Base-by-base conservation (phyloP, 2,113 vertebrate species). In the Barnardius zonarius region DNA sequence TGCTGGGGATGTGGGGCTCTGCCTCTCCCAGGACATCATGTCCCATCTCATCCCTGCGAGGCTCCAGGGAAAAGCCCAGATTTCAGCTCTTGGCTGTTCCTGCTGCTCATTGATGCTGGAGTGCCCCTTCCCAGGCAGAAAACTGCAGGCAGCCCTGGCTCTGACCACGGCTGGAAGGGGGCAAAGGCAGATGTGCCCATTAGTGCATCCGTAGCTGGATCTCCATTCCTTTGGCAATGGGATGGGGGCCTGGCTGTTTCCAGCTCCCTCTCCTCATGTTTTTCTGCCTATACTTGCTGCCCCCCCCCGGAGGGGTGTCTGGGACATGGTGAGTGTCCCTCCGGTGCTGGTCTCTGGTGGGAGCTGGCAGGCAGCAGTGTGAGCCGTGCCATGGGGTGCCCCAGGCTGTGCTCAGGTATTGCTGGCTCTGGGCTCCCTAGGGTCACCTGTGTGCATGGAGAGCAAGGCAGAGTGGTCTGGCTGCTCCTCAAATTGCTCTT, bases 241-340 rank as follows among this genome's bases (percentile, higher is more conserved):
- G 86, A 17, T 9, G 66, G 25, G 44, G 22, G 1, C 17, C 57
- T 37, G 63, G 11, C 24, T 44, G 31, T 13, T 41, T 19, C 43
- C 74, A 86, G 64, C 37, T 48, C 63, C 39, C 6, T 1, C 17
- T 18, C 61, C 5, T 20, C n/a, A 0, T 52, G 35, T 1, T 12
- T 8, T 35, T 19, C 51, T 37, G n/a, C 22, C 13, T 37, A 10
- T 8, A 0, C 31, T 10, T 17, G 10, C 41, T 43, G 31, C 43
- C 62, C 67, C 3, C 33, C 0, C 1, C 9, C 10, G 12, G 11
- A 91, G n/a, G 11, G 55, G 19, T 0, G 0, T 4, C n/a, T 18
- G 46, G 72, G 44, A 3, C 1, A 3, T 0, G 0, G 3, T 3
- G 23, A 23, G 46, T 13, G 5, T 48, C 31, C 69, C 39, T 28